A percentile compares a stretch with the other conserved stretches of the same genome.
Evolutionary conservation across 2,888 invertebrate species (phyloP).

Genomic region (Parnassius glacialis): DNA sequence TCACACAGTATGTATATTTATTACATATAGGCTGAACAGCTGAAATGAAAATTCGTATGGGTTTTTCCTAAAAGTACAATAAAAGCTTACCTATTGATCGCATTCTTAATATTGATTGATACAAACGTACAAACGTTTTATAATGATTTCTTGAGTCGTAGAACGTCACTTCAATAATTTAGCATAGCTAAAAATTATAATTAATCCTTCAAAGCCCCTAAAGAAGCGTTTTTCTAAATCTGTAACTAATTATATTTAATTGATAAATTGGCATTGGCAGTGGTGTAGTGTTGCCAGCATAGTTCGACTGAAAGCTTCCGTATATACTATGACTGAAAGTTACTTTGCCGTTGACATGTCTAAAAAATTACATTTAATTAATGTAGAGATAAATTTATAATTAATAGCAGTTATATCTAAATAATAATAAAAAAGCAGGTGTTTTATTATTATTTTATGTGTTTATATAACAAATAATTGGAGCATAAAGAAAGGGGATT

Average conservation of each 20-base stretch:
- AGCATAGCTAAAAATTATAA: conserved; percentile 9
- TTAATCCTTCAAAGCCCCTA: conserved; percentile 18
- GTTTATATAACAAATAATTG: too few species aligned
- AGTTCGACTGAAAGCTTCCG: too few species aligned
- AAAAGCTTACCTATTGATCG: conserved; percentile 25
- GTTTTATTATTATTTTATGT: too few species aligned
- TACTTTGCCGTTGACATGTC: too few species aligned
- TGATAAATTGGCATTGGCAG: too few species aligned
- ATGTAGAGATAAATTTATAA: too few species aligned
- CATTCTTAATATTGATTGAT: conserved; percentile 15
- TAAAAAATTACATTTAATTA: too few species aligned
- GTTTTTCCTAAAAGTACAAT: conserved; percentile 15
- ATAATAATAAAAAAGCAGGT: too few species aligned
- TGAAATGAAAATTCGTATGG: conserved; percentile 5
- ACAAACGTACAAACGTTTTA: neutral
- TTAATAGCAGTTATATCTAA: too few species aligned
- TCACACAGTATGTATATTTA: neutral
- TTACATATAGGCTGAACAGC: neutral
- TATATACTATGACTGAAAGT: too few species aligned
- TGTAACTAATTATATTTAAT: conserved; percentile 8
- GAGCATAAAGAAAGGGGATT: too few species aligned
- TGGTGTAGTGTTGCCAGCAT: too few species aligned
- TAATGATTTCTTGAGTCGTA: conserved; percentile 6
- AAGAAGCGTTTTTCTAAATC: conserved; percentile 18
- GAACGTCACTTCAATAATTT: conserved; percentile 9